These are phyloP conservation scores for Tenthredo scrophulariae DNA, from an alignment of 2,888 invertebrate species.

Conservation along the genomic window DNA sequence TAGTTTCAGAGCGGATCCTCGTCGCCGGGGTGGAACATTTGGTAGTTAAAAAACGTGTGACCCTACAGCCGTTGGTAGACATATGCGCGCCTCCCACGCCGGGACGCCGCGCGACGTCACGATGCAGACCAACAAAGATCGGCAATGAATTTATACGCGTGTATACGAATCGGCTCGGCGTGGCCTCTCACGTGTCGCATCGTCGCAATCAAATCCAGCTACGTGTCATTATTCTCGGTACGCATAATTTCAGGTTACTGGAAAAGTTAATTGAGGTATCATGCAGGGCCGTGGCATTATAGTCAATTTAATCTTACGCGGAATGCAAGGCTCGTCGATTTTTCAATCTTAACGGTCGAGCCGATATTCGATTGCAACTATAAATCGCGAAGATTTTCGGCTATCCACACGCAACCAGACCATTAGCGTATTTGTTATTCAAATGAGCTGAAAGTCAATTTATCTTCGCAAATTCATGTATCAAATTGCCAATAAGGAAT, in stretches of 20 bases:
- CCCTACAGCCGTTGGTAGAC: conserved; percentile 44
- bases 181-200: conserved; percentile 43
- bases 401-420: not conserved
- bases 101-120: not conserved
- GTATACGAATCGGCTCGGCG: not conserved
- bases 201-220: conserved; percentile 30
- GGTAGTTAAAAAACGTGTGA: conserved; percentile 50
- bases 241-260: conserved; percentile 47
- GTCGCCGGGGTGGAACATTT: conserved; percentile 42
- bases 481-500: conserved; percentile 12
- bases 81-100: conserved; percentile 48
- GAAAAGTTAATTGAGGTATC: conserved; percentile 39
- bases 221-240: conserved; percentile 44
- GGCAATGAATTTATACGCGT: conserved; percentile 10
- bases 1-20: conserved; percentile 8
- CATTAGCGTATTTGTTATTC: conserved; percentile 27
- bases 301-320: conserved; percentile 27
- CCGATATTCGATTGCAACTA: not conserved
- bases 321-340: conserved; percentile 17
- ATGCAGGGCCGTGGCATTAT: conserved; percentile 17
- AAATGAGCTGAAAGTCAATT: conserved; percentile 28
- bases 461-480: not conserved
- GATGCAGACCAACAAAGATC: conserved; percentile 9
- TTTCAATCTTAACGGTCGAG: conserved; percentile 17
- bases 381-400: conserved; percentile 2